A percentile compares a stretch with the other conserved stretches of the same genome.
These are phyloP conservation scores for Chelidonichthys spinosus DNA, from an alignment of 2,797 vertebrate species.

Conservation along the genomic window DNA sequence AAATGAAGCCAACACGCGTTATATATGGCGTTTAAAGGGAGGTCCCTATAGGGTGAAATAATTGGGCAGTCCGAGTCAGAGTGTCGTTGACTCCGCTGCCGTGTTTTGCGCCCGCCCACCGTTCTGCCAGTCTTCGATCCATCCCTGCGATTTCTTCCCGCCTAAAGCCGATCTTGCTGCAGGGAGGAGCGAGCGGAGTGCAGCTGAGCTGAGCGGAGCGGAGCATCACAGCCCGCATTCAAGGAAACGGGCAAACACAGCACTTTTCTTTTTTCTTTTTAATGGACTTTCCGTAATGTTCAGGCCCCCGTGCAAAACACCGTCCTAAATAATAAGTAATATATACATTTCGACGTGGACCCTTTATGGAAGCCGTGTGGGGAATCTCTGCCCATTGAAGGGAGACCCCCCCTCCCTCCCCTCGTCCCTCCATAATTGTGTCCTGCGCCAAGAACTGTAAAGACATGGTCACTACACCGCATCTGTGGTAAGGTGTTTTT, in stretches of 20 bases:
- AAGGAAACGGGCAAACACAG: slow-evolving; percentile 82
- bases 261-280: slow-evolving; percentile 65
- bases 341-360: slow-evolving; percentile 27
- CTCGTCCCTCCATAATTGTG: slow-evolving; percentile 62
- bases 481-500: slow-evolving; percentile 78
- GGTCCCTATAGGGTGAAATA: no score
- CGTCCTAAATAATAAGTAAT: slow-evolving; percentile 14
- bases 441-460: slow-evolving; percentile 84
- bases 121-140: slow-evolving; percentile 54
- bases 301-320: slow-evolving; percentile 3
- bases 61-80: slow-evolving; percentile 25
- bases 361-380: slow-evolving; percentile 31
- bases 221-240: slow-evolving; percentile 84
- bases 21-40: background rate
- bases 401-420: slow-evolving; percentile 64
- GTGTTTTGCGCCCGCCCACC: slow-evolving; percentile 44
- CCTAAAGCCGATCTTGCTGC: slow-evolving; percentile 83
- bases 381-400: slow-evolving; percentile 54
- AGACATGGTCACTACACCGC: slow-evolving; percentile 78
- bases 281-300: slow-evolving; percentile 51
- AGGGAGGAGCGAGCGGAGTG: slow-evolving; percentile 86
- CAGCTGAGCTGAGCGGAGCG: slow-evolving; percentile 77
- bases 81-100: background rate
- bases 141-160: slow-evolving; percentile 73
- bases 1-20: background rate